Evolutionary conservation across 2,113 vertebrate species (phyloP).

Genomic region (Notarius quadriscutis): DNA sequence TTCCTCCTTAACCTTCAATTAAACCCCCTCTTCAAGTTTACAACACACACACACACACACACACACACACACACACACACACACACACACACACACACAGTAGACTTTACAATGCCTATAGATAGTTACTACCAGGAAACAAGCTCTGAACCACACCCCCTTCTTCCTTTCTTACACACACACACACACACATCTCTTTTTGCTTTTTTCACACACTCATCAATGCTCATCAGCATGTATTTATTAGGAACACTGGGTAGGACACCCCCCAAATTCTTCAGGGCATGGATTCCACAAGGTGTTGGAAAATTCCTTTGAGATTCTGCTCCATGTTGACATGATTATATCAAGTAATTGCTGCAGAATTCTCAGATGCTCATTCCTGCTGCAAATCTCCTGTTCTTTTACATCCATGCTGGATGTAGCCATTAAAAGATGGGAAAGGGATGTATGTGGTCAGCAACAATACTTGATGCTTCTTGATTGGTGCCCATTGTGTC

Average conservation of each 20-base stretch:
- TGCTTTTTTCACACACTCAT: neutral
- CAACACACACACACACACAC: slow-evolving; percentile 44
- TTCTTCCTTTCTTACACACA: neutral
- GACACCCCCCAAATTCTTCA: neutral
- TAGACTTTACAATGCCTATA: slow-evolving; percentile 49
- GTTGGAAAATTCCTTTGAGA: neutral
- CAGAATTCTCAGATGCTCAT: neutral
- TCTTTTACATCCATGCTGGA: neutral
- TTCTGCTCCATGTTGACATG: neutral
- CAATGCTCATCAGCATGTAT: neutral
- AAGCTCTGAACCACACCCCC: slow-evolving; percentile 38
- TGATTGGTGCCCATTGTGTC: neutral
- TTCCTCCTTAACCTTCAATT: slow-evolving; percentile 36
- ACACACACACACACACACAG: slow-evolving; percentile 44
- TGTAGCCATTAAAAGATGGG: neutral
- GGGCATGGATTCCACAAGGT: neutral
- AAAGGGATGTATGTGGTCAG: neutral
- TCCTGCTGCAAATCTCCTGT: neutral
- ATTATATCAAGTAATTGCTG: neutral
- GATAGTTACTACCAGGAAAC: slow-evolving; percentile 51
- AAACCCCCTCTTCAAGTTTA: slow-evolving; percentile 37
- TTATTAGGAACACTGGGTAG: neutral
- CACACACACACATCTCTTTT: slow-evolving; percentile 30
- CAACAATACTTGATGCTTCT: neutral
- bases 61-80: slow-evolving; percentile 33